Evolutionary conservation across 2,113 vertebrate species (phyloP).

Genomic region (Agapornis roseicollis): DNA sequence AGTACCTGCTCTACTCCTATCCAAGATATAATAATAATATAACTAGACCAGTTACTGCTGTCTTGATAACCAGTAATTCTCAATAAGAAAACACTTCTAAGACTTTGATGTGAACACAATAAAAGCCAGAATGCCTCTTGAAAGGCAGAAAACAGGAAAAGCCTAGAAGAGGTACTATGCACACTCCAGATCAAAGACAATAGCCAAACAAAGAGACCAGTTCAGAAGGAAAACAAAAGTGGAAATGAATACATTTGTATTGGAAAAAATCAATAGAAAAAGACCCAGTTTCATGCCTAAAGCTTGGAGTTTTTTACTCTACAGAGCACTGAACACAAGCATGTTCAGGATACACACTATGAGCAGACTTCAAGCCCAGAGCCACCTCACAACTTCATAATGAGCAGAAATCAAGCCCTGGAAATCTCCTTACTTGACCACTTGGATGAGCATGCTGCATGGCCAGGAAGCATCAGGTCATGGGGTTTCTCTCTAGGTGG

Average conservation of each 20-base stretch:
- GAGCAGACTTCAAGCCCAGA: not conserved
- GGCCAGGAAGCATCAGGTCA: not conserved
- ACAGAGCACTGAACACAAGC: not conserved
- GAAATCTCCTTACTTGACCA: not conserved
- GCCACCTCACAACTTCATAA: not conserved
- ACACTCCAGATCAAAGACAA: not conserved
- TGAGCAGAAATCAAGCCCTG: not conserved
- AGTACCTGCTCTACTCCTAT: not conserved
- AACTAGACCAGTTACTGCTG: not conserved
- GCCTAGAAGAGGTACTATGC: not conserved
- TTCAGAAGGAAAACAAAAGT: not conserved
- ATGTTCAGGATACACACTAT: not conserved
- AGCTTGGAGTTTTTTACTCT: not conserved
- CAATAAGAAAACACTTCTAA: not conserved
- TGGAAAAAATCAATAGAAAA: not conserved
- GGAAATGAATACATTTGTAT: not conserved
- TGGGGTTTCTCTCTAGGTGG: not conserved
- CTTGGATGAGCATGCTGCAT: not conserved
- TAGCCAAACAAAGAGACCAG: not conserved
- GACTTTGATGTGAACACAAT: not conserved
- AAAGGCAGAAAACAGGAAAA: not conserved
- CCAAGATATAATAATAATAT: not conserved
- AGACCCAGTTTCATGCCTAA: not conserved
- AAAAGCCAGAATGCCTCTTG: not conserved
- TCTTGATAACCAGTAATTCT: constrained; percentile 4